phyloP scores from a whole-genome alignment of 2,888 invertebrate species.

The Beris chalybata region DNA sequence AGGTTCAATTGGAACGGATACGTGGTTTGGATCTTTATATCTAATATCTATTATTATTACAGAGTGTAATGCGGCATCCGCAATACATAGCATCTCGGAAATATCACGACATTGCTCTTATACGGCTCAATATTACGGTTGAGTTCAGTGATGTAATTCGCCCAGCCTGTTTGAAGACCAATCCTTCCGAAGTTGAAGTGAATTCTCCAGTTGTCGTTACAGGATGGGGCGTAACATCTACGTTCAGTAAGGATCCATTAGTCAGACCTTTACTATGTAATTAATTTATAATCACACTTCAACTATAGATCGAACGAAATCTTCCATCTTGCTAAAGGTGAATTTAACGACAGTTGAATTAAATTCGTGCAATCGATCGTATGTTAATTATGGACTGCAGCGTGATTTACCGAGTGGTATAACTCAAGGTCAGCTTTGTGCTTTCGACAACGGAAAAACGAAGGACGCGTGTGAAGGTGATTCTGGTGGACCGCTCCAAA shows the following conservation, averaged over 20 bases:
- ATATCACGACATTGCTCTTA: constrained; percentile 44
- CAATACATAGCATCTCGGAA: constrained; percentile 31
- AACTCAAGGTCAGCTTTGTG: constrained; percentile 42
- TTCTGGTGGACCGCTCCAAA: constrained; percentile 50
- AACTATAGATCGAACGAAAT: constrained; percentile 38
- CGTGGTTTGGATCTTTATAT: neutral
- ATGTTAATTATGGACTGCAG: constrained; percentile 26
- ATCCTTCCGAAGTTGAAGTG: constrained; percentile 33
- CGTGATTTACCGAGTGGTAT: constrained; percentile 37
- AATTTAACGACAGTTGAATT: constrained; percentile 41
- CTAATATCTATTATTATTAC: neutral
- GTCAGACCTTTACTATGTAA: too few relatives aligned
- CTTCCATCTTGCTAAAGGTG: constrained; percentile 40
- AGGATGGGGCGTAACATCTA: constrained; percentile 43
- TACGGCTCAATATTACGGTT: constrained; percentile 38
- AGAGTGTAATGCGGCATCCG: constrained; percentile 38
- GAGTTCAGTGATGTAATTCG: constrained; percentile 34
- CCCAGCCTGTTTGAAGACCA: constrained; percentile 43
- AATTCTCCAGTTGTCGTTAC: constrained; percentile 39
- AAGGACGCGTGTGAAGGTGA: constrained; percentile 52
- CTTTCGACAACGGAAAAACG: constrained; percentile 39
- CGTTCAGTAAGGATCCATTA: neutral
- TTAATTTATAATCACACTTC: too few relatives aligned
- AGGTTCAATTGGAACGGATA: constrained; percentile 40
- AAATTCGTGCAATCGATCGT: constrained; percentile 37